Evolutionary conservation across 2,797 vertebrate genomes (phyloP).

Genomic region (Eulemur mongoz): DNA sequence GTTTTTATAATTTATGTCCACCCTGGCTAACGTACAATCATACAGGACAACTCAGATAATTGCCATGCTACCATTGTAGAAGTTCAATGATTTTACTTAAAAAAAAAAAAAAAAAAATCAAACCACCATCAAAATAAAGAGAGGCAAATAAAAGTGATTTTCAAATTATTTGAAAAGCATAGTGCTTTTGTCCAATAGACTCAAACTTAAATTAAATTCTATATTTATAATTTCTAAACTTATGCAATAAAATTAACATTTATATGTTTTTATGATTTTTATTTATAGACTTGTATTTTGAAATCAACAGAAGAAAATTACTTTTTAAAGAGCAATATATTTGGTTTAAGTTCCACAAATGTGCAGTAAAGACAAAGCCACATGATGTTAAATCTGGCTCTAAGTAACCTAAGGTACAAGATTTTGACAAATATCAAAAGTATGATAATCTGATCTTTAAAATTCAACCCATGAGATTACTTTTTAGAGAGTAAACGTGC

Average conservation of each 20-base stretch:
- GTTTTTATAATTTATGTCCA: conserved; percentile 22
- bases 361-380: conserved; percentile 59
- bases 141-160: conserved; percentile 61
- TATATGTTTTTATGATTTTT: conserved; percentile 4
- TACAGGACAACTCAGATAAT: conserved; percentile 45
- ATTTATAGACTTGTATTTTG: conserved; percentile 36
- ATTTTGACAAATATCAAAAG: conserved; percentile 53
- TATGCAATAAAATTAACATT: conserved; percentile 55
- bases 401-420: conserved; percentile 63
- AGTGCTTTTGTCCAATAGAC: conserved; percentile 47
- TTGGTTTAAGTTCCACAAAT: conserved; percentile 46
- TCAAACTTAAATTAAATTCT: conserved; percentile 46
- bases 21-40: conserved; percentile 46
- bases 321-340: neutral
- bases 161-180: conserved; percentile 61
- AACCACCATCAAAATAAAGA: conserved; percentile 65
- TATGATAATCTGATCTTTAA: conserved; percentile 43
- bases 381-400: conserved; percentile 68
- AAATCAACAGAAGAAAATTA: conserved; percentile 9
- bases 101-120: conserved; percentile 43
- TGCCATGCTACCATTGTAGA: conserved; percentile 52
- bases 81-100: conserved; percentile 65
- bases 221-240: conserved; percentile 40
- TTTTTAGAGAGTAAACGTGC: conserved; percentile 6
- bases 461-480: conserved; percentile 31